Base-by-base conservation (phyloP, 2,113 vertebrate species). In the Larimichthys polyactis region DNA sequence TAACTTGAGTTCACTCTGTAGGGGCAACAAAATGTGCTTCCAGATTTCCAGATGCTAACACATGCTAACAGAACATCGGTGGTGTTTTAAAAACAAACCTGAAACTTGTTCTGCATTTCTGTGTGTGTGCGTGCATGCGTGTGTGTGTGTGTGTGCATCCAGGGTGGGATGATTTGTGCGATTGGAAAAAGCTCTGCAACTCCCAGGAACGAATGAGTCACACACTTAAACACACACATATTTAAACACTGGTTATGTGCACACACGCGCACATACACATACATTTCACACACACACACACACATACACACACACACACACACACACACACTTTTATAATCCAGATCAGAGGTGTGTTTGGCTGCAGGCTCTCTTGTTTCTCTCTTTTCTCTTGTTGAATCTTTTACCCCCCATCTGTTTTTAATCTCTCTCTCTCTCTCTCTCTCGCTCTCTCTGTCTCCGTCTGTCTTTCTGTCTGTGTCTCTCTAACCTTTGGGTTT, bases 161-260 rank as follows among this genome's bases (percentile, higher is more conserved):
- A 80, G 89, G 80, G 87, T 64, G 87, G 78, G 80, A 79, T 78
- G 58, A 75, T 71, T 83, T 83, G 49, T 68, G 27, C 76, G 58
- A 43, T 68, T 87, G 84, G 84, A 86, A 87, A 87, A 78, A 71
- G 52, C 6, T 29, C 54, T 17, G 68, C 78, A 85, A 81, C 83
- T 88, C 82, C 75, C 54, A 79, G 88, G 88, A 91, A 91, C 51
- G 63, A 82, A 83, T 91, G 86, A 91, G 77, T 90, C 90, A 91
- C 65, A 59, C 75, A 73, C 65, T 71, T 40, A 49, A 58, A 86
- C 69, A 81, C 62, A 54, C 67, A 66, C 71, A 80, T 8, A 79
- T 54, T 57, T 57, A 78, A 71, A 49, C 51, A 80, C 57, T 32
- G 55, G 57, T 64, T 49, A 73, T 59, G 20, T 43, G 36, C 46